These are phyloP conservation scores for Syngnathus acus DNA, from an alignment of 2,797 vertebrate species.

Conservation along the genomic window DNA sequence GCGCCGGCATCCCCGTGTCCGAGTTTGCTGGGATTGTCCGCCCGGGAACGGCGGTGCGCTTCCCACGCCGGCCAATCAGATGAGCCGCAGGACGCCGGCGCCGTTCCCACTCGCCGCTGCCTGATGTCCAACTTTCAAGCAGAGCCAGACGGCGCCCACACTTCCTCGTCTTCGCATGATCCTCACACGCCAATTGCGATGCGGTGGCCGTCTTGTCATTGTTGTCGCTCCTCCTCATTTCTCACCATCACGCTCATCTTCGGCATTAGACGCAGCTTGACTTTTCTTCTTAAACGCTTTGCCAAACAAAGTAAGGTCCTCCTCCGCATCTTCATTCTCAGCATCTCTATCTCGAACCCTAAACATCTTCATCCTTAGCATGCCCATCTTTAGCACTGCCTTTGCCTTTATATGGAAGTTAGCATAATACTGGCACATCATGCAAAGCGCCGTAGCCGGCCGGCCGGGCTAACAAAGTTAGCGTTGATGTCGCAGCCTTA, in stretches of 20 bases:
- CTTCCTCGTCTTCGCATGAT: slow-evolving; percentile 48
- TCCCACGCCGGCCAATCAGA: slow-evolving; percentile 6
- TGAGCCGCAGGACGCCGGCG: neutral
- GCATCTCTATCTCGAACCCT: slow-evolving; percentile 4
- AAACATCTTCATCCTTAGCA: slow-evolving; percentile 34
- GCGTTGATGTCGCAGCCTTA: no score
- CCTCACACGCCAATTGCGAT: slow-evolving; percentile 57
- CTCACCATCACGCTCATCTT: slow-evolving; percentile 24
- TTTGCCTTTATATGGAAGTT: neutral
- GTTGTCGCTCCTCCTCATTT: slow-evolving; percentile 4
- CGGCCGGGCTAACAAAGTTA: no score
- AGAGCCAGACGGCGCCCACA: slow-evolving; percentile 48
- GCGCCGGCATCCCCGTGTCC: neutral
- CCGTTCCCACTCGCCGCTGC: slow-evolving; percentile 35
- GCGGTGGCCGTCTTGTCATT: neutral
- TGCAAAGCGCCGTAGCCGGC: no score
- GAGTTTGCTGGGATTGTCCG: neutral
- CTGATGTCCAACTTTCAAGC: slow-evolving; percentile 52
- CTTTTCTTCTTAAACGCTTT: neutral
- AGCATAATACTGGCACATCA: neutral
- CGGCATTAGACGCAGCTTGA: slow-evolving; percentile 23
- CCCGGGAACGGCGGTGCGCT: neutral
- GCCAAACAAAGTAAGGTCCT: no score
- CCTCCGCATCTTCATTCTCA: no score
- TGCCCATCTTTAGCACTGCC: neutral